Percentiles rank a stretch among this genome's conserved stretches.
phyloP scores from a whole-genome alignment of 1,140 invertebrate genomes.

The Trichogramma pretiosum region DNA sequence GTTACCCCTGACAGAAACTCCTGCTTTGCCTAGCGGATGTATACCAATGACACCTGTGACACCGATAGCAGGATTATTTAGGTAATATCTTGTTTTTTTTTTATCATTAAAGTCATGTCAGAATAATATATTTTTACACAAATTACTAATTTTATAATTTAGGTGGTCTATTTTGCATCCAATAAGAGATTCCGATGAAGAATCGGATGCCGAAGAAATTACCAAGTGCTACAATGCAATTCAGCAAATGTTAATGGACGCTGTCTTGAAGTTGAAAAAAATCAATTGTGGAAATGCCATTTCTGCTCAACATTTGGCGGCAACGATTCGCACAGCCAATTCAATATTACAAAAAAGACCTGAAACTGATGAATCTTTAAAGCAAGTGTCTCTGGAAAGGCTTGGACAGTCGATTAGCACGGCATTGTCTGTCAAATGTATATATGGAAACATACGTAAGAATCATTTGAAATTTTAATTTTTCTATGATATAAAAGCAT shows the following conservation, averaged over 20 bases:
- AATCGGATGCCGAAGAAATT: slow-evolving; percentile 25
- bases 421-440: slow-evolving; percentile 60
- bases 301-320: slow-evolving; percentile 41
- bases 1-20: slow-evolving; percentile 59
- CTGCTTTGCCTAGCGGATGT: slow-evolving; percentile 61
- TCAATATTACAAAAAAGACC: slow-evolving; percentile 23
- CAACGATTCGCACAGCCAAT: slow-evolving; percentile 31
- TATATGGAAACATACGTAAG: slow-evolving; percentile 62
- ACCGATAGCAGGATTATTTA: slow-evolving; percentile 66
- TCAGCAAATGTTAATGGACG: slow-evolving; percentile 42
- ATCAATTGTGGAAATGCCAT: slow-evolving; percentile 37
- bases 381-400: slow-evolving; percentile 52
- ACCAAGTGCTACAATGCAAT: slow-evolving; percentile 39
- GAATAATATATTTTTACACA: background rate
- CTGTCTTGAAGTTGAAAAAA: slow-evolving; percentile 37
- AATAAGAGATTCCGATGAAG: slow-evolving; percentile 19
- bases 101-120: background rate
- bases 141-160: background rate
- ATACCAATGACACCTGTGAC: slow-evolving; percentile 75
- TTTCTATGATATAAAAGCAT: slow-evolving; percentile 1
- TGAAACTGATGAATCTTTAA: slow-evolving; percentile 20
- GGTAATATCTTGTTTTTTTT: slow-evolving; percentile 22
- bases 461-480: slow-evolving; percentile 7
- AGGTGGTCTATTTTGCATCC: slow-evolving; percentile 43
- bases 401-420: slow-evolving; percentile 70